Base-by-base conservation (phyloP, 2,797 vertebrate species). In the Spondyliosoma cantharus region DNA sequence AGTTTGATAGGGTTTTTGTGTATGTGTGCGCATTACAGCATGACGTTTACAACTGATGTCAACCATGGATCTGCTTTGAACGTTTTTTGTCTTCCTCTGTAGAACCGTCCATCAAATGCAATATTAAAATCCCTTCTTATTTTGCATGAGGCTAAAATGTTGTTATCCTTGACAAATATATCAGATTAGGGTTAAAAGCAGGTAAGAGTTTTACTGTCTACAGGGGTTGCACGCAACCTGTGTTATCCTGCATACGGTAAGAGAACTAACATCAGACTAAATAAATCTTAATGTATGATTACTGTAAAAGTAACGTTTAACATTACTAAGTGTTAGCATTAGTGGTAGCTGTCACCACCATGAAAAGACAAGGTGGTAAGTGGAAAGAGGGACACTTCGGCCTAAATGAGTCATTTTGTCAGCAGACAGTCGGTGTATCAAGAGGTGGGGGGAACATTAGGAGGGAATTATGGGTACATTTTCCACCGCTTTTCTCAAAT, bases 391-490 rank as follows among this genome's bases (percentile, higher is more conserved):
- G 66, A 78, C 60, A 61, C 66, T 82, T 78, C 5, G 72, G 70
- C 42, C 32, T 80, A 53, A 71, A 69, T 80, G 67, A 88, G 72
- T 81, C 58, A 77, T 71, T 86, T 82, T 76, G 70, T 86, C 72
- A 83, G 77, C 73, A 86, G 76, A 78, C 57, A 42, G 76, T 82
- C n/a, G 7, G 67, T 84, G 53, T 50, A 81, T 73, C 45, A 46
- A 59, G 68, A 86, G 77, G 72, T 73, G 53, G 60, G 71, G 56
- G 73, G 56, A 64, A 52, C 71, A 60, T 88, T 75, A 81, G 72
- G 25, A 84, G 57, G 78, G 73, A 86, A 90, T 91, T 90, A 88
- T 76, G 85, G 89, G 85, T 81, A 84, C 80, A 83, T 92, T 92
- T 94, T 93, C 92, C 91, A 86, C 84, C 79, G 9, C 83, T 80